Percentiles rank a stretch among this genome's conserved stretches.
These are phyloP conservation scores for Dryobotodes eremita DNA, from an alignment of 2,888 invertebrate species.

Conservation along the genomic window DNA sequence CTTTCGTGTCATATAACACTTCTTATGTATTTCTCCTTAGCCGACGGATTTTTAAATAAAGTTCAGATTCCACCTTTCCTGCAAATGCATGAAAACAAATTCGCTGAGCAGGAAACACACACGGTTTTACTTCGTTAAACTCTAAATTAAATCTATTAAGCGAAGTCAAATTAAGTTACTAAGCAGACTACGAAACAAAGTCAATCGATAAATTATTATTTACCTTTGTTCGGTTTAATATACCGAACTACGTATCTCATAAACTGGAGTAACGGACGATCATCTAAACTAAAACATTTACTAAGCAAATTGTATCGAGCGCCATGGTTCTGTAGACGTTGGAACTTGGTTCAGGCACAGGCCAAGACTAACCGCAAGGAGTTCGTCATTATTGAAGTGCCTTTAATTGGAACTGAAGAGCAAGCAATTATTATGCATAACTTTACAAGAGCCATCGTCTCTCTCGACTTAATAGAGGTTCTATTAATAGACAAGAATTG, in stretches of 20 bases:
- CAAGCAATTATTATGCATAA: slow-evolving; percentile 87
- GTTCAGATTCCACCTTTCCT: not conserved
- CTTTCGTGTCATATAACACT: not conserved
- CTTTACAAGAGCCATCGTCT: slow-evolving; percentile 80
- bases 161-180: slow-evolving; percentile 8
- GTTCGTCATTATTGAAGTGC: slow-evolving; percentile 79
- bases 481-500: slow-evolving; percentile 79
- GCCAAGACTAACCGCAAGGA: slow-evolving; percentile 73
- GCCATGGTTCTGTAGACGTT: slow-evolving; percentile 58
- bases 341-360: slow-evolving; percentile 63
- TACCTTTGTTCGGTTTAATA: slow-evolving; percentile 29
- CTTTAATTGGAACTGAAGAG: slow-evolving; percentile 84
- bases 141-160: not conserved
- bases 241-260: slow-evolving; percentile 22
- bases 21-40: not conserved
- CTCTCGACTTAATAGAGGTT: slow-evolving; percentile 77
- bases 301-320: slow-evolving; percentile 69
- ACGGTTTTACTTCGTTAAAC: not conserved
- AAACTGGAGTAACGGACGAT: slow-evolving; percentile 30
- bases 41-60: not conserved
- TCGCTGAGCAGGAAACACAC: not conserved
- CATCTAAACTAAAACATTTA: slow-evolving; percentile 54
- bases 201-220: slow-evolving; percentile 31
- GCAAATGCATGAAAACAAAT: not conserved
- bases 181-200: not conserved